These are phyloP conservation scores for Aphelinus atriplicis DNA, from an alignment of 1,140 invertebrate genomes.

Conservation along the genomic window DNA sequence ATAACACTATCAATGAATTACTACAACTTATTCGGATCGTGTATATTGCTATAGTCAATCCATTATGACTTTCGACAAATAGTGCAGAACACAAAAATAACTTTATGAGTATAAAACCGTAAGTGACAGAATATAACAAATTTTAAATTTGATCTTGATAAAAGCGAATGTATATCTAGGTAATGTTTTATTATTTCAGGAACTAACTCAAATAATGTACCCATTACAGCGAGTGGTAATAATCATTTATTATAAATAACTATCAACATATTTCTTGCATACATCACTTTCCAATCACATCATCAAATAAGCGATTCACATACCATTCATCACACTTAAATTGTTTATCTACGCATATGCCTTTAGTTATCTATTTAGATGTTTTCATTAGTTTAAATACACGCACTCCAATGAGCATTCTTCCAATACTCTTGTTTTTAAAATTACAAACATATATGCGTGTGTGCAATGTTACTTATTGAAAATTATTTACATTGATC, in stretches of 20 bases:
- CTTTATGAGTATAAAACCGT: too few species aligned
- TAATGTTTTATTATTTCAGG: too few species aligned
- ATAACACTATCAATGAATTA: too few species aligned
- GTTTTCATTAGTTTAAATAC: conserved; percentile 43
- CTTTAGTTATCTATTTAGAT: conserved; percentile 34
- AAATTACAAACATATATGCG: conserved; percentile 50
- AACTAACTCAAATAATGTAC: too few species aligned
- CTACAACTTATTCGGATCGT: too few species aligned
- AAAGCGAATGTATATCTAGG: too few species aligned
- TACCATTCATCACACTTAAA: conserved; percentile 31
- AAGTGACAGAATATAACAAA: too few species aligned
- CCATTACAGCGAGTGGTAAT: conserved; percentile 44
- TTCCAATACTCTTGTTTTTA: conserved; percentile 44
- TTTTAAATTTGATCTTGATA: too few species aligned
- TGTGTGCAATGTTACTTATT: conserved; percentile 50
- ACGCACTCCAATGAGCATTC: conserved; percentile 43
- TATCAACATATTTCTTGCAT: conserved; percentile 54
- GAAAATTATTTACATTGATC: conserved; percentile 57
- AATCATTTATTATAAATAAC: conserved; percentile 61
- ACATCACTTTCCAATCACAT: conserved; percentile 46
- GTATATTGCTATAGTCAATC: too few species aligned
- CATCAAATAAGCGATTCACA: conserved; percentile 31
- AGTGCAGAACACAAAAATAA: too few species aligned
- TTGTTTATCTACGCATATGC: conserved; percentile 24
- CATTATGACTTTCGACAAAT: too few species aligned